Evolutionary conservation across 2,113 vertebrate genomes (phyloP), one percentile per base, ranked within the genome.

Genomic region (Heterocephalus glaber): DNA sequence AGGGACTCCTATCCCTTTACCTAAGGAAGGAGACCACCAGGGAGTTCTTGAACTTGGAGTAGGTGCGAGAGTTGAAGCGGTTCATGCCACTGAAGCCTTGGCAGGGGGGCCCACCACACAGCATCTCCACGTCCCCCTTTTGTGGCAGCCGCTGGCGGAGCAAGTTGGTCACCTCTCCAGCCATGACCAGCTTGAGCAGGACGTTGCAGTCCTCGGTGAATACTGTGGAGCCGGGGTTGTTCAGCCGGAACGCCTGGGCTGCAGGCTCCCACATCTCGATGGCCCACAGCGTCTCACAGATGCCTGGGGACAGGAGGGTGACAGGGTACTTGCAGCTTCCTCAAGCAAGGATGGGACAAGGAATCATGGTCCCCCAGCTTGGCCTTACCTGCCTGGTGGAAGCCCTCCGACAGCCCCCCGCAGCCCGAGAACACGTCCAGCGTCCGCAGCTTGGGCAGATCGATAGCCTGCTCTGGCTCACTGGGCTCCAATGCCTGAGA

Each of bases 81-180:
- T 99, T 99, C 99, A 99, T 99, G 56, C 99, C 99, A 0, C 99
- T 99, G 98, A 99, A 99, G 47, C 99, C 99, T 97, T 99, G 99
- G 98, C 99, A 99, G 0, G 99, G 99, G 0, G 99, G 99, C 0
- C 99, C 99, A 0, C 99, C 99, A 0, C 99, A 99, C 1, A 99
- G 98, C 99, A 99, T 99, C 98, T 99, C 99, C 95, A 99, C 99
- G 0, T 99, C 99, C 0, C 99, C 99, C 89, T 99, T 99, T 97
- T 99, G 99, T 0, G 99, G 99, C 95, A 99, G 98, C 95, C 99
- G 99, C 98, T 99, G 99, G 35, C 99, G 99, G 2, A 99, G 96
- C 0, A 99, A 98, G 85, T 99, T 99, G 0, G 98, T 99, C 86
- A 98, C 99, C 98, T 99, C 99, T 0, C 99, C 99, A 0, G 99